Conservation (phyloP, 2,888 invertebrate species). For the Phoronis australis region DNA sequence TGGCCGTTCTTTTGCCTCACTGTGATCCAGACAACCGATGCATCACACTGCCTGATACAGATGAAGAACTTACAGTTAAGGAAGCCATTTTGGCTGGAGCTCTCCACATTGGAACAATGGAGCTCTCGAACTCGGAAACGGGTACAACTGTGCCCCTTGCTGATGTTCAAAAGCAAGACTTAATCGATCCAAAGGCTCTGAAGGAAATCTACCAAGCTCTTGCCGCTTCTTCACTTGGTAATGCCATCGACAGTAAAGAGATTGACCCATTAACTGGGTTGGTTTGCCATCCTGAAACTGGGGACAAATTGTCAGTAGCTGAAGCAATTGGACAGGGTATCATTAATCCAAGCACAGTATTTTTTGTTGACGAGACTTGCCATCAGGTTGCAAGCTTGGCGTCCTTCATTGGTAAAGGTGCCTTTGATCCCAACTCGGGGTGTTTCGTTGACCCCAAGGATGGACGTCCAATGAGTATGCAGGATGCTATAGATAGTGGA, state of each 20-base stretch:
- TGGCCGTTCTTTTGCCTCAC: slow-evolving; percentile 28
- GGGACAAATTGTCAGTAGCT: slow-evolving; percentile 60
- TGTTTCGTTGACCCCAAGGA: slow-evolving; percentile 63
- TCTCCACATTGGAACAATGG: slow-evolving; percentile 29
- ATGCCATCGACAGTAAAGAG: slow-evolving; percentile 43
- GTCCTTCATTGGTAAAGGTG: slow-evolving; percentile 34
- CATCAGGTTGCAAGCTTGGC: slow-evolving; percentile 37
- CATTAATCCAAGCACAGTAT: slow-evolving; percentile 35
- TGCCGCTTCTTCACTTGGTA: slow-evolving; percentile 48
- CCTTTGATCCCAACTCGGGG: slow-evolving; percentile 60
- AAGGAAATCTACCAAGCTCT: slow-evolving; percentile 36
- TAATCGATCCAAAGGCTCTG: slow-evolving; percentile 29
- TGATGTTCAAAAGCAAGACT: slow-evolving; percentile 33
- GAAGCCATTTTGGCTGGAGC: slow-evolving; percentile 40
- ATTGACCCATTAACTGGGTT: slow-evolving; percentile 54
- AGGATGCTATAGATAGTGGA: slow-evolving; percentile 76
- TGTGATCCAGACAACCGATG: slow-evolving; percentile 63
- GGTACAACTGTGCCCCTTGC: slow-evolving; percentile 27
- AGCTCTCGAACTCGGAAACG: slow-evolving; percentile 24
- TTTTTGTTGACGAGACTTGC: slow-evolving; percentile 39
- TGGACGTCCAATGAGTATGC: slow-evolving; percentile 61
- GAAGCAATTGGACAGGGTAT: slow-evolving; percentile 67
- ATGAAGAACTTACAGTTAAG: slow-evolving; percentile 62
- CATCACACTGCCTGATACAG: slow-evolving; percentile 71
- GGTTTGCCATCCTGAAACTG: slow-evolving; percentile 45